These are phyloP conservation scores for Troides oblongomaculatus DNA, from an alignment of 2,888 invertebrate genomes.

Conservation along the genomic window DNA sequence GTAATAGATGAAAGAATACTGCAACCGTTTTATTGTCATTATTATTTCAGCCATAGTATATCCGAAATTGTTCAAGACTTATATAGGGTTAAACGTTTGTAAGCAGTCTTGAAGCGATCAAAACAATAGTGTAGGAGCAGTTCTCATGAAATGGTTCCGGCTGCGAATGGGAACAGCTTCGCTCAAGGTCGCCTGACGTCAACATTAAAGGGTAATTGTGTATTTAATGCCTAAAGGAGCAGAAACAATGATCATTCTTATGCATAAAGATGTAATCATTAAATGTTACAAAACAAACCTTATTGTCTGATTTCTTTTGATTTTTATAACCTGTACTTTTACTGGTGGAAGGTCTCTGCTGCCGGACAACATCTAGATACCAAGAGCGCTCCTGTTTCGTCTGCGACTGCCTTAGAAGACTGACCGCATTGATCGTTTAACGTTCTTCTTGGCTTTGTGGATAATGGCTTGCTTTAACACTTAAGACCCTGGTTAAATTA, in stretches of 20 bases:
- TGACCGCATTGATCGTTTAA: too few species aligned
- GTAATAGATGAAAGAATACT: neutral
- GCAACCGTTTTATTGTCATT: neutral
- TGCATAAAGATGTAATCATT: slow-evolving; percentile 16
- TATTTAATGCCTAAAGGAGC: slow-evolving; percentile 9
- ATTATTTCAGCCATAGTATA: neutral
- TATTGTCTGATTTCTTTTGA: too few species aligned
- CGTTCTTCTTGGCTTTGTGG: too few species aligned
- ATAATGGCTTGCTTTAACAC: too few species aligned
- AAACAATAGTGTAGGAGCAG: slow-evolving; percentile 33
- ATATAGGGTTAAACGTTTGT: neutral
- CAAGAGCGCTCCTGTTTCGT: too few species aligned
- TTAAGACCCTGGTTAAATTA: too few species aligned
- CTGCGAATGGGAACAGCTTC: slow-evolving; percentile 29
- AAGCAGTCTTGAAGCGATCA: neutral
- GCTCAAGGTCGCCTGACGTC: slow-evolving; percentile 34
- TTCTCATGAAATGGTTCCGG: slow-evolving; percentile 39
- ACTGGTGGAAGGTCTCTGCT: too few species aligned
- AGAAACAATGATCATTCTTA: slow-evolving; percentile 20
- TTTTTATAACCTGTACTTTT: too few species aligned
- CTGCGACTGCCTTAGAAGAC: too few species aligned
- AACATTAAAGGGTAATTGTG: slow-evolving; percentile 26
- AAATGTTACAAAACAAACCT: neutral
- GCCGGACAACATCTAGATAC: too few species aligned
- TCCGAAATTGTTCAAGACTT: neutral